Evolutionary conservation across 2,113 vertebrate genomes (phyloP).

Genomic region (Lycocorax pyrrhopterus): DNA sequence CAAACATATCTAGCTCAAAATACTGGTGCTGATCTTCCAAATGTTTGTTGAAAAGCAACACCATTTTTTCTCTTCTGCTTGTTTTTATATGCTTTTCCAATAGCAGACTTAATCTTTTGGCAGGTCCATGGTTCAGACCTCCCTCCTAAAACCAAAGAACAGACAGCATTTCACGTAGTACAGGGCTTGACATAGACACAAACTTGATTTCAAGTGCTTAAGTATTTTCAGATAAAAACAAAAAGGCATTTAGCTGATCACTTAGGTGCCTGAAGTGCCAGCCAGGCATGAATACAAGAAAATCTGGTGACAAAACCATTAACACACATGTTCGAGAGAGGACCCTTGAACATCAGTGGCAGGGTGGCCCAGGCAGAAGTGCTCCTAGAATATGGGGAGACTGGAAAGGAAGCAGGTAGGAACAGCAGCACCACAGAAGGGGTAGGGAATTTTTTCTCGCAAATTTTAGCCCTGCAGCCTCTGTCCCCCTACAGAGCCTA

Average conservation of each 20-base stretch:
- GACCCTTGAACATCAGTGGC: background rate
- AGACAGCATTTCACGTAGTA: background rate
- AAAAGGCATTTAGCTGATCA: background rate
- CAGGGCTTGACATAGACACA: background rate
- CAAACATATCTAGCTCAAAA: background rate
- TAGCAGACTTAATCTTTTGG: background rate
- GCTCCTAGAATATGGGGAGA: background rate
- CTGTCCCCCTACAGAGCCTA: background rate
- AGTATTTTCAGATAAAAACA: background rate
- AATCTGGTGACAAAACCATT: background rate
- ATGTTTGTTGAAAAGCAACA: background rate
- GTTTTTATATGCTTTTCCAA: background rate
- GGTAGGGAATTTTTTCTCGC: background rate
- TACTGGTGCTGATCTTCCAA: background rate
- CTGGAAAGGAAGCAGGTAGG: background rate
- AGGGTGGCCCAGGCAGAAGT: background rate
- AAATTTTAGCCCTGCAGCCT: background rate
- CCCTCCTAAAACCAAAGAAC: background rate
- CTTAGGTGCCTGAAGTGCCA: background rate
- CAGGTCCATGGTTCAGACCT: background rate
- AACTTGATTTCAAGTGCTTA: background rate
- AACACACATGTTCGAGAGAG: rapidly evolving
- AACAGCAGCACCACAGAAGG: rapidly evolving
- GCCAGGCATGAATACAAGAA: background rate
- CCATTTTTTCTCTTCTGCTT: background rate